Evolutionary conservation across 1,140 invertebrate species (phyloP).

Genomic region (Cepaea nemoralis): DNA sequence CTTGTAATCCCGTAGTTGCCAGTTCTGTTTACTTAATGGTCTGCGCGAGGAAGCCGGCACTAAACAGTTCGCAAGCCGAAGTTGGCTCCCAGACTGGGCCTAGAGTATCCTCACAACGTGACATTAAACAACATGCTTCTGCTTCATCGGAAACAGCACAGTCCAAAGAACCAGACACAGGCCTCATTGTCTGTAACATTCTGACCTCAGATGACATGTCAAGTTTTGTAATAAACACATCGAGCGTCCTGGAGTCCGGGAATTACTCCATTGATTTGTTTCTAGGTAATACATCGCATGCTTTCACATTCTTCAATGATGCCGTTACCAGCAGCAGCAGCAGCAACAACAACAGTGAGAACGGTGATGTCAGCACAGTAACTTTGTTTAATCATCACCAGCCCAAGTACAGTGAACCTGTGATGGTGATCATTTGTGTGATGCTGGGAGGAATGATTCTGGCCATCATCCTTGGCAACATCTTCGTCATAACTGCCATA

Average conservation of each 20-base stretch:
- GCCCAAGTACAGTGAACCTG: conserved; percentile 45
- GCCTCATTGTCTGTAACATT: neutral
- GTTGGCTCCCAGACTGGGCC: no score
- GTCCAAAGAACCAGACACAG: neutral
- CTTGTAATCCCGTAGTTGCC: no score
- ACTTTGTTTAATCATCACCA: conserved; percentile 32
- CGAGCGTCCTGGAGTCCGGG: neutral
- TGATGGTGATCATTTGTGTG: conserved; percentile 57
- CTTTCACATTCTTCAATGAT: neutral
- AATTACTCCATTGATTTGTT: neutral
- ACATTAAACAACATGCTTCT: no score
- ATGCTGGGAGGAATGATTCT: conserved; percentile 71
- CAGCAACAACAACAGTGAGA: neutral
- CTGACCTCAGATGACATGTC: neutral
- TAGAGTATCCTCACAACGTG: no score
- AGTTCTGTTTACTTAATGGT: no score
- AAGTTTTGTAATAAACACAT: neutral
- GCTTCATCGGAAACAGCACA: neutral
- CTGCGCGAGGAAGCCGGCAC: no score
- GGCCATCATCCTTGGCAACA: conserved; percentile 81
- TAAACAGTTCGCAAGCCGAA: no score
- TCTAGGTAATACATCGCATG: neutral
- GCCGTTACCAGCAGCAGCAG: neutral
- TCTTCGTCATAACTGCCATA: conserved; percentile 94
- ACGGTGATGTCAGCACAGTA: neutral